phyloP scores from a whole-genome alignment of 2,797 vertebrate genomes.

The Syndactyla subalaris region DNA sequence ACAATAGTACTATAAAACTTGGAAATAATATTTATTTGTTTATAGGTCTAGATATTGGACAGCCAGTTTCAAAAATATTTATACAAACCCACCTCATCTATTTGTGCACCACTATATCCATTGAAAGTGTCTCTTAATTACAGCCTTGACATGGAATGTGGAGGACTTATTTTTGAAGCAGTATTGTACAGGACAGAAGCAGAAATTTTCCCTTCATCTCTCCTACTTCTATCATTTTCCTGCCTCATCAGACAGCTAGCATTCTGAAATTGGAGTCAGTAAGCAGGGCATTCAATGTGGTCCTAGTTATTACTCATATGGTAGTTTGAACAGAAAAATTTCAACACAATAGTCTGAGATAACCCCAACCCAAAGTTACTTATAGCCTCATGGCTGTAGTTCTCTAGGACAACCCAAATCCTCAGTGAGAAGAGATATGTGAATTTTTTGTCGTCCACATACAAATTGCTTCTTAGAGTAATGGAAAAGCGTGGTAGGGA shows the following conservation, averaged over 20 bases:
- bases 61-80: neutral
- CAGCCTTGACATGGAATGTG: neutral
- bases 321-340: neutral
- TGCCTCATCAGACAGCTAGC: neutral
- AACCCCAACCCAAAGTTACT: neutral
- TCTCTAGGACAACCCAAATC: neutral
- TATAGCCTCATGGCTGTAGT: neutral
- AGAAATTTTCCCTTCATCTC: neutral
- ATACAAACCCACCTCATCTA: neutral
- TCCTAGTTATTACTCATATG: neutral
- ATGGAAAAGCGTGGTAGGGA: neutral
- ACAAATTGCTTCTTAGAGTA: neutral
- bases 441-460: neutral
- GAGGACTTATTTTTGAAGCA: neutral
- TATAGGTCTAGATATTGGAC: neutral
- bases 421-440: neutral
- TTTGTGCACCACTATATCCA: neutral
- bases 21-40: neutral
- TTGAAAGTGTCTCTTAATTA: neutral
- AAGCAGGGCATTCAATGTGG: neutral
- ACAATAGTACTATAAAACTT: neutral
- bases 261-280: neutral
- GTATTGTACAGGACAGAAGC: neutral
- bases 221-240: neutral
- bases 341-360: neutral